Conservation (phyloP, 2,113 vertebrate species). For the Cottus gobio region DNA sequence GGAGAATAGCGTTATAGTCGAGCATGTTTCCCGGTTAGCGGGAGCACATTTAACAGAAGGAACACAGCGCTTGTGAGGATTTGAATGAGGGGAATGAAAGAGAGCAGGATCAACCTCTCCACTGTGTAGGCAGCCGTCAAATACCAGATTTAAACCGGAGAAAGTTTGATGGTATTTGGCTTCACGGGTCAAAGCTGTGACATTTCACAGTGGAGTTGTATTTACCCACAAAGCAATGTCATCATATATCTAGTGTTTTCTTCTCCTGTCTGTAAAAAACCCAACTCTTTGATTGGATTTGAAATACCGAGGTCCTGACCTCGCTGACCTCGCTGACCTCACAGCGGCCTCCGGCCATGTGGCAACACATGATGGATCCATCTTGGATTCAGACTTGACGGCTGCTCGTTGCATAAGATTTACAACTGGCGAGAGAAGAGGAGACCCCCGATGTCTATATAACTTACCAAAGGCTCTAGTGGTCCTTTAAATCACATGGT, state of each 20-base stretch:
- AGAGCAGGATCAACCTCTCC: neutral
- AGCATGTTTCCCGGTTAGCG: neutral
- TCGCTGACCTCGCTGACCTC: no score
- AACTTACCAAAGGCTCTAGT: no score
- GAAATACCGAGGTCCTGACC: neutral
- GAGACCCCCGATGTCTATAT: neutral
- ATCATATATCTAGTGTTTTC: neutral
- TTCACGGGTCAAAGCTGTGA: neutral
- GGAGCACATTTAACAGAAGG: neutral
- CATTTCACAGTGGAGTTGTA: neutral
- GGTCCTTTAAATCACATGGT: no score
- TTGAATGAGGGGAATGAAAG: neutral
- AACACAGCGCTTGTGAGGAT: neutral
- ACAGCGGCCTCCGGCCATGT: no score
- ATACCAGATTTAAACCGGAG: neutral
- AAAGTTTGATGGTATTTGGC: neutral
- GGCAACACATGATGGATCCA: neutral
- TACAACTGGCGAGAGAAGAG: neutral
- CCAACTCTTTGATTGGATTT: neutral
- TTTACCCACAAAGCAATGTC: neutral
- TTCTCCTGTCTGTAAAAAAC: neutral
- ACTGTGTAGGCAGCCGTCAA: neutral
- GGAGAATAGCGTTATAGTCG: neutral
- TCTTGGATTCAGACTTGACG: neutral
- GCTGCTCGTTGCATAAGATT: neutral